Evolutionary conservation across 2,888 invertebrate genomes (phyloP), one percentile per base, ranked within the genome.

Genomic region (Sceliomorpha sp.): DNA sequence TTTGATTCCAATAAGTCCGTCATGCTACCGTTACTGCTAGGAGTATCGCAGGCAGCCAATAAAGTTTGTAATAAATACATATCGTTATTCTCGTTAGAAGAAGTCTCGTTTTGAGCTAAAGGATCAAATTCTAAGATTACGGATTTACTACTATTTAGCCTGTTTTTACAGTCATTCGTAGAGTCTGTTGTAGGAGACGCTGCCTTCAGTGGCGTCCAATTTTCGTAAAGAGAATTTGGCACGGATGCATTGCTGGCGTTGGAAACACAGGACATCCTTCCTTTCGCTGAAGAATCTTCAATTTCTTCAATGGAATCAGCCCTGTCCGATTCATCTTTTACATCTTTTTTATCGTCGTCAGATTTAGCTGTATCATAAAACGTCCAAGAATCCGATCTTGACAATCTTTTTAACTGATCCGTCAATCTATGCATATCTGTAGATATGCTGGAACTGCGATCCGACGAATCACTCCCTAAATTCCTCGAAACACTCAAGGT

Each of bases 31-130:
- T 88, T 88, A 2, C 92, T 90, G 36, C 91, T 91, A 3, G 92
- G 92, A 76, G 94, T 93, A 12, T 93, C 91, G 67, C 93, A 94
- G 29, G 92, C 92, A 64, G 92, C 92, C 6, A 94, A 87, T 47
- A 94, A 90, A 44, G 93, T 91, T 82, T 94, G 93, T 14, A 94
- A 81, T 13, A 94, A 81, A 73, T 92, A 86, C 32, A 93, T 80
- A 79, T 93, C 92, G 84, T 92, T 93, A 67, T 91, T 92, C 37
- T 86, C 84, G 17, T 83, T 83, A 79, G 59, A 82, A 67, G 45
- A 86, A 56, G 60, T 77, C 6, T 79, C 74, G 0, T 53, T 74
- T 5, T 58, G 79, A 0, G 79, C 78, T 29, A 79, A 78, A 0
- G 86, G 84, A 59, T 85, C 85, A 15, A 84, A 86, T 55, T 86